Base-by-base conservation (phyloP, 1,140 invertebrate species). In the Papilio polytes region DNA sequence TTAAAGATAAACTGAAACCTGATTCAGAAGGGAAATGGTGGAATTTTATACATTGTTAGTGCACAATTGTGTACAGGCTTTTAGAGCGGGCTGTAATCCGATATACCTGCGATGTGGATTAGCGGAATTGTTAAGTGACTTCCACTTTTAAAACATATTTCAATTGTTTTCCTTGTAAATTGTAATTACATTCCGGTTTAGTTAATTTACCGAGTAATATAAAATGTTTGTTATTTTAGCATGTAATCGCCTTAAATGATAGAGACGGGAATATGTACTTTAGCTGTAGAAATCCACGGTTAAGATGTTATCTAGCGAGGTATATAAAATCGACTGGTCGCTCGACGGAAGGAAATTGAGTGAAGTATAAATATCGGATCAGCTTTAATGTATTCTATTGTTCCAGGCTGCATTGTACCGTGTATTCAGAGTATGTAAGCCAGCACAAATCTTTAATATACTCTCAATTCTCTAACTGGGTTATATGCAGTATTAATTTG, bases 371-470 rank as follows among this genome's bases (percentile, higher is more conserved):
- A 70, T 36, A 70, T 4, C 63, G 26, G 2, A 66, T 20, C 13
- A 31, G 15, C 22, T 70, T 36, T 70, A 70, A 70, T 70, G 26
- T 70, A 70, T 70, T 70, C 63, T 70, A 70, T 70, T 70, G 63
- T 70, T 3, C 26, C 63, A 7, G 22, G 63, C 63, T 70, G 63
- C 63, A 70, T 70, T 70, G 63, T 36, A 70, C 26, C 4, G 22
- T 26, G 63, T 70, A 26, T 63, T 63, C 59, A 70, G 22, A 66
- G 26, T 70, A 70, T 31, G 63, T 70, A 36, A 70, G 63, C 63
- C 63, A 31, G 26, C 22, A 9, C 63, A 70, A 70, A 70, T 70
- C 63, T 70, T 70, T 63, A 63, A 63, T 70, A 70, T 70, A 36
- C 12, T 8, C 63, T 70, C 63, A 36, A 70, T 70, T 31, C 63